These are phyloP conservation scores for Cladorhizidae sp. DNA, from an alignment of 37 sponge, comb jelly and placozoan species.

Conservation along the genomic window DNA sequence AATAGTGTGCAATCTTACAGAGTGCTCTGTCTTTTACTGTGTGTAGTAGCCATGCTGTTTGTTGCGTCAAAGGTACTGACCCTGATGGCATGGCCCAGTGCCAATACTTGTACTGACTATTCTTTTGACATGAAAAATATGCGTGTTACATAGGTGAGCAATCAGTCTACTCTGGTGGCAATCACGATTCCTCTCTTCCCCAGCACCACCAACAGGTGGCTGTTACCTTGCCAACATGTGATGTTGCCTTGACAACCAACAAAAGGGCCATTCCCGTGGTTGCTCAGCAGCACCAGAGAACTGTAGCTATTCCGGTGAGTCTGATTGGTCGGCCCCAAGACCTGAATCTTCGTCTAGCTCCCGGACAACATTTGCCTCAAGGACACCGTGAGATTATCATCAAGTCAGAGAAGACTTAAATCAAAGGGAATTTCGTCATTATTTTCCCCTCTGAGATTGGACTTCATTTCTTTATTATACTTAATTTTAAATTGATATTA, in stretches of 20 bases:
- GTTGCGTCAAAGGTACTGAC: too few species aligned
- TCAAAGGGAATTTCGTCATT: not conserved
- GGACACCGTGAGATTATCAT: not conserved
- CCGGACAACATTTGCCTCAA: not conserved
- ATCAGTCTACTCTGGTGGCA: not conserved
- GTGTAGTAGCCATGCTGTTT: too few species aligned
- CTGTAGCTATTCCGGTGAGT: not conserved
- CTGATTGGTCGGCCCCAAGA: constrained; percentile 1
- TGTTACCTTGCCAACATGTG: not conserved
- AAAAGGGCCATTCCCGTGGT: not conserved
- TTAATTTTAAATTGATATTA: too few species aligned
- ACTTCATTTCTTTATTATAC: too few species aligned
- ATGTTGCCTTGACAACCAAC: not conserved
- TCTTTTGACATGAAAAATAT: too few species aligned
- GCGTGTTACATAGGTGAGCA: not conserved
- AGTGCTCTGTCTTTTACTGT: too few species aligned
- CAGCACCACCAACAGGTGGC: not conserved
- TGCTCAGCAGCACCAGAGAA: not conserved
- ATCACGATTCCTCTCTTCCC: not conserved
- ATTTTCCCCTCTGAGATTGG: not conserved
- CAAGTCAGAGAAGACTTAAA: constrained; percentile 21
- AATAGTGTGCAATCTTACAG: too few species aligned
- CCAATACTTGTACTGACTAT: too few species aligned
- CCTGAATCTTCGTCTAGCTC: not conserved
- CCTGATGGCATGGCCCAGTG: too few species aligned